Conservation (phyloP, 2,888 invertebrate species). For the Caenorhabditis parvicauda region DNA sequence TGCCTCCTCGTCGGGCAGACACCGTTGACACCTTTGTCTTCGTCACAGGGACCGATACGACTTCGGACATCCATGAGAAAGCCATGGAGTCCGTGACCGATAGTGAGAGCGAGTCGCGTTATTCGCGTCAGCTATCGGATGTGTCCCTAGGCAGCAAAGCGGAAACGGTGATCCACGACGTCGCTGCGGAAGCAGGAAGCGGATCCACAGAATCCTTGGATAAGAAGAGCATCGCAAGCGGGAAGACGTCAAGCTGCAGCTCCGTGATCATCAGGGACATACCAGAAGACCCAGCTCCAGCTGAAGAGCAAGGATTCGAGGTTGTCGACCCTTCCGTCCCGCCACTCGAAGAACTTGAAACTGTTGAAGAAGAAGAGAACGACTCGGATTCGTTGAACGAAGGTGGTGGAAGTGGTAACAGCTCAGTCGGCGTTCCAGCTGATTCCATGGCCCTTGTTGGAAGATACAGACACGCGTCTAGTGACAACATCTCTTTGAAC, state of each 20-base stretch:
- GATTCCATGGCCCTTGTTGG: conserved; percentile 35
- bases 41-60: conserved; percentile 12
- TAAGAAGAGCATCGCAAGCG: conserved; percentile 16
- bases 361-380: conserved; percentile 56
- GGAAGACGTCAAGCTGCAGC: conserved; percentile 15
- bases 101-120: conserved; percentile 26
- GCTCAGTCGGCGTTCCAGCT: conserved; percentile 35
- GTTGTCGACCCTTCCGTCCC: conserved; percentile 22
- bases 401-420: conserved; percentile 38
- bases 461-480: conserved; percentile 41
- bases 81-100: conserved; percentile 31
- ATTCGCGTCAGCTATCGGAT: conserved; percentile 38
- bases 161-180: conserved; percentile 36
- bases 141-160: conserved; percentile 33
- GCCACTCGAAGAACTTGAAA: conserved; percentile 35
- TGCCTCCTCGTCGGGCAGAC: conserved; percentile 32
- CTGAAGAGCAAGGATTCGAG: conserved; percentile 30
- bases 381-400: conserved; percentile 43
- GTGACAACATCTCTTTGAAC: conserved; percentile 49
- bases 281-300: conserved; percentile 3
- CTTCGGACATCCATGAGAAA: conserved; percentile 29
- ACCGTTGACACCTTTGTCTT: conserved; percentile 31
- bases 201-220: too few species aligned
- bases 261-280: background rate
- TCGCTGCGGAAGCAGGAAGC: conserved; percentile 3